Evolutionary conservation across 2,113 vertebrate genomes (phyloP), one percentile per base, ranked within the genome.

Genomic region (Nipponia nippon): DNA sequence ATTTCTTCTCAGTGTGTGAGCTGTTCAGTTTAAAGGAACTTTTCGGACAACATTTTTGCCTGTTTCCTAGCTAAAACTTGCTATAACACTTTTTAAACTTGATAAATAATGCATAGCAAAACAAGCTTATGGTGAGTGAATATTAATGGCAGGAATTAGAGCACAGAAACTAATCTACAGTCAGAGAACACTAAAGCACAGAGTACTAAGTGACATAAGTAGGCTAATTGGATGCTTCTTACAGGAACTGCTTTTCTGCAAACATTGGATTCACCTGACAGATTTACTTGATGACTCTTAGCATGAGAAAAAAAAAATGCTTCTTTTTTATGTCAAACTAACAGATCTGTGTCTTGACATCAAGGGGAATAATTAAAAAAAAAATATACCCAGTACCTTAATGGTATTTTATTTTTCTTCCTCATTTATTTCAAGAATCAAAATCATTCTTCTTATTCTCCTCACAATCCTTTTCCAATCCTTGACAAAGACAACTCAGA

Each of bases 221-320:
- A 95, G 89, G 96, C 62, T 96, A 97, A 96, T 89, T 95, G 89
- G 65, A 96, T 93, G 81, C 80, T 93, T 92, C 87, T 87, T 92
- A 72, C 34, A 95, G 89, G 91, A 93, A 30, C 63, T 61, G 12
- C 49, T 91, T 91, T 91, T 92, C 93, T 87, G 73, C 61, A 94
- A 81, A 85, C 61, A 65, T 93, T 91, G 85, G 36, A 89, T 91
- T 91, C 70, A 94, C 77, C 91, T 91, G 91, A 91, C 94, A 97
- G 55, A 80, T 76, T 81, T 95, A 93, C 61, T 94, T 95, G 89
- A 95, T 5, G 7, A 42, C 22, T 93, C 70, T 79, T 94, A 83
- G 72, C 89, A 96, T 65, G 13, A 83, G 47, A 90, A 78, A 77
- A 18, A 70, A 83, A 56, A 96, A 93, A 69, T 38, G 1, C 3